Evolutionary conservation across 2,888 invertebrate genomes (phyloP), one percentile per base, ranked within the genome.

Genomic region (Macaria liturata): DNA sequence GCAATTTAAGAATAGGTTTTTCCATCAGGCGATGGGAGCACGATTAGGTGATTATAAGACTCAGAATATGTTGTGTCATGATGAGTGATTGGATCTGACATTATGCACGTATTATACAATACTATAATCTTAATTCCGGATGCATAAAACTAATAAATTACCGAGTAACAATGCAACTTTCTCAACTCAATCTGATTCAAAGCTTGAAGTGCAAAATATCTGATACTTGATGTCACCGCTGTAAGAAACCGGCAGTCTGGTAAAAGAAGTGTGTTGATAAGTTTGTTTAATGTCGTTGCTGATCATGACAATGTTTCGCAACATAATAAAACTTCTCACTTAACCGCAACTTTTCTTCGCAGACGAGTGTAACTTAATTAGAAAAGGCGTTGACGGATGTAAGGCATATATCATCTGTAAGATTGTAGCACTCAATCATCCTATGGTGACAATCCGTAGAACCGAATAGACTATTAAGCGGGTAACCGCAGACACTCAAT

Each of bases 181-280:
- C 54, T 59, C 54, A 59, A 65, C 32, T 44, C 31, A 31, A 51
- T 45, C 39, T n/a, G 45, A 42, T 51, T 50, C n/a, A 50, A 37
- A 45, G 45, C 37, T 30, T 39, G 52, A 52, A 52, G 49, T 32
- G 45, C 43, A 47, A n/a, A 50, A n/a, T 42, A n/a, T 42, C 42
- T 37, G 7, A 37, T 4, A 37, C 69, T 57, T 82, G 76, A 78
- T 75, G 74, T 77, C 78, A 80, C 67, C 69, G 65, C 62, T 64
- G 59, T 39, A 58, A 67, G 59, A 46, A 49, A 45, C 45, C 9
- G 40, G 49, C 34, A 44, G 32, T 6, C 3, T 7, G 34, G 34
- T 37, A 20, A 20, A 20, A 20, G 20, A 20, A 20, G 20, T 20
- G 20, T 20, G 20, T 20, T 20, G 20, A 20, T 20, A 20, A 20